Percentiles rank a stretch among this genome's conserved stretches.
These are phyloP conservation scores for Sebastes fasciatus DNA, from an alignment of 2,113 vertebrate species.

Conservation along the genomic window DNA sequence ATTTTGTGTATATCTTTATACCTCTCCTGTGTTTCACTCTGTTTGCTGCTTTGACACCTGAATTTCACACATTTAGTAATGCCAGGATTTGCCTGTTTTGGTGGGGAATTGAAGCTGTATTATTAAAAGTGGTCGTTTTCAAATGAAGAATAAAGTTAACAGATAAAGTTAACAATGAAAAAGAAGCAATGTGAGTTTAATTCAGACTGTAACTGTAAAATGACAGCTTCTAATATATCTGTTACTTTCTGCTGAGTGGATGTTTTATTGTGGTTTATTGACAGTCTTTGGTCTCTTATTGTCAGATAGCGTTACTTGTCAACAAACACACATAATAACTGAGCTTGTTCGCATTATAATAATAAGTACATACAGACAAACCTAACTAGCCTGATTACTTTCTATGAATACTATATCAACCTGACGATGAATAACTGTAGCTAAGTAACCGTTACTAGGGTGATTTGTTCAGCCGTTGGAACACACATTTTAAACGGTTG, in stretches of 20 bases:
- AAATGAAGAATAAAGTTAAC: background rate
- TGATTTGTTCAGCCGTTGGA: background rate
- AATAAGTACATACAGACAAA: too few species aligned
- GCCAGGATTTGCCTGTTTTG: conserved; percentile 5
- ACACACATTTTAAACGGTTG: background rate
- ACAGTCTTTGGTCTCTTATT: background rate
- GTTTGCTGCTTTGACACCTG: too few species aligned
- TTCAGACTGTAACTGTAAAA: background rate
- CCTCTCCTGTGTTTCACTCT: too few species aligned
- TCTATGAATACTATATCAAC: background rate
- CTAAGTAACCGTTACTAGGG: background rate
- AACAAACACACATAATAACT: too few species aligned
- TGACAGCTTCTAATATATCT: background rate
- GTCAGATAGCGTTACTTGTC: background rate
- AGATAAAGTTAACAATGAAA: background rate
- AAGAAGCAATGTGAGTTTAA: background rate
- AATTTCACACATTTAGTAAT: too few species aligned
- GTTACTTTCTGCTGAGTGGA: background rate
- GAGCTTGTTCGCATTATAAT: too few species aligned
- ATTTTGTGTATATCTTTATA: too few species aligned
- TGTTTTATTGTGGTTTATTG: background rate
- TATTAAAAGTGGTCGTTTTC: conserved; percentile 23
- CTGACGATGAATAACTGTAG: background rate
- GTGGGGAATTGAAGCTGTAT: background rate
- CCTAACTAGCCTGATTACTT: background rate